Evolutionary conservation across 2,113 vertebrate genomes (phyloP).

Genomic region (Pelusios castaneus): DNA sequence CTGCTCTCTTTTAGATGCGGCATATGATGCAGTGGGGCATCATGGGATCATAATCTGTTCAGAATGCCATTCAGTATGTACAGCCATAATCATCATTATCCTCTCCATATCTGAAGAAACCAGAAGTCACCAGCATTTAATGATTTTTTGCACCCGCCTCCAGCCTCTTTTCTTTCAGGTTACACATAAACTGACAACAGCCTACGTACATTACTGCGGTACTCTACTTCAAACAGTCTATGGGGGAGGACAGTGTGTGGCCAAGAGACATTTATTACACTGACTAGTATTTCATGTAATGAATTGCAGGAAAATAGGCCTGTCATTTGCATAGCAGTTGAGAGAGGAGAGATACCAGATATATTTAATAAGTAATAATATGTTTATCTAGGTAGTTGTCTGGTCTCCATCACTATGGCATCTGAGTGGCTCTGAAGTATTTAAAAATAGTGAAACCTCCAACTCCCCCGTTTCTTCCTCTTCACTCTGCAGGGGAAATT

Average conservation of each 20-base stretch:
- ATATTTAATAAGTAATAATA: slow-evolving; percentile 48
- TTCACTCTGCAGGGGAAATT: not conserved
- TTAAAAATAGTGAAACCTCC: slow-evolving; percentile 44
- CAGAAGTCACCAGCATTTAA: accelerated
- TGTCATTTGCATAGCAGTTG: not conserved
- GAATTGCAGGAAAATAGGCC: slow-evolving; percentile 43
- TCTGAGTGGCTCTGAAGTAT: not conserved
- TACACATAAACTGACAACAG: not conserved
- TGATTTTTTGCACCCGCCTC: not conserved
- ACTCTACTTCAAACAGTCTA: not conserved
- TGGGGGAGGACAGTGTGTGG: not conserved
- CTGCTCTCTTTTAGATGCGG: not conserved
- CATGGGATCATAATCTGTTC: not conserved
- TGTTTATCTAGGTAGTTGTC: slow-evolving; percentile 49
- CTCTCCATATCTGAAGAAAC: not conserved
- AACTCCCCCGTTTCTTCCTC: not conserved
- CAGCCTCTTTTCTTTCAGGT: not conserved
- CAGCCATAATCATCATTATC: too few relatives aligned
- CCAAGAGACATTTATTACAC: not conserved
- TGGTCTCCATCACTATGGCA: slow-evolving; percentile 2
- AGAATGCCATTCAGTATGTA: not conserved
- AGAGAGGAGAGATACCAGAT: slow-evolving; percentile 53
- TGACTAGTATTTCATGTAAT: slow-evolving; percentile 27
- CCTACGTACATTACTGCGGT: accelerated
- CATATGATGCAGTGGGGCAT: not conserved